Evolutionary conservation across 2,797 vertebrate species (phyloP).

Genomic region (Spea hammondii): DNA sequence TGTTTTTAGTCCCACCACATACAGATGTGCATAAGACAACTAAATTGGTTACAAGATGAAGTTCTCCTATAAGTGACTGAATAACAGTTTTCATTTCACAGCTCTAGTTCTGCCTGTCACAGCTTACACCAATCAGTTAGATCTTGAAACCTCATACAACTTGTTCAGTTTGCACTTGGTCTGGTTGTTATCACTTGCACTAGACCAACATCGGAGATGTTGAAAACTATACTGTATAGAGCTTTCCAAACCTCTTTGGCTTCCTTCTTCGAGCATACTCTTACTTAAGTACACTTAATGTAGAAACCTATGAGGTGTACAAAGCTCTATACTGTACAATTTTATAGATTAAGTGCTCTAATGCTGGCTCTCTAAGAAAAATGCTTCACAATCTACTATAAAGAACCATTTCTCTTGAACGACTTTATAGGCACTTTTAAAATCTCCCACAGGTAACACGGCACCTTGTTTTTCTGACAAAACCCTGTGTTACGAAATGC

Average conservation of each 20-base stretch:
- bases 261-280: not conserved
- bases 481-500: not conserved
- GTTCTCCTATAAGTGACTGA: not conserved
- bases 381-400: not conserved
- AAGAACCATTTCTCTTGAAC: slow-evolving; percentile 1
- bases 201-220: not conserved
- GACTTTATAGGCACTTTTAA: not conserved
- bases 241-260: not conserved
- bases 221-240: not conserved
- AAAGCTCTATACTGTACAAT: slow-evolving; percentile 6
- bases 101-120: not conserved
- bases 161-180: not conserved
- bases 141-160: not conserved
- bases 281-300: slow-evolving; percentile 1
- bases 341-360: slow-evolving; percentile 2
- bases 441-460: not conserved
- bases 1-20: not conserved
- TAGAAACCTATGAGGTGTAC: not conserved
- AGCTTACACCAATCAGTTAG: not conserved
- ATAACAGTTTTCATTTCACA: not conserved
- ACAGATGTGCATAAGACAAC: not conserved
- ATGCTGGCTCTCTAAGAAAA: not conserved
- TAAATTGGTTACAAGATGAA: not conserved
- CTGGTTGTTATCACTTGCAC: not conserved
- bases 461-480: slow-evolving; percentile 7